Conservation (phyloP, 2,888 invertebrate genomes). For the Drosophila prostipennis region DNA sequence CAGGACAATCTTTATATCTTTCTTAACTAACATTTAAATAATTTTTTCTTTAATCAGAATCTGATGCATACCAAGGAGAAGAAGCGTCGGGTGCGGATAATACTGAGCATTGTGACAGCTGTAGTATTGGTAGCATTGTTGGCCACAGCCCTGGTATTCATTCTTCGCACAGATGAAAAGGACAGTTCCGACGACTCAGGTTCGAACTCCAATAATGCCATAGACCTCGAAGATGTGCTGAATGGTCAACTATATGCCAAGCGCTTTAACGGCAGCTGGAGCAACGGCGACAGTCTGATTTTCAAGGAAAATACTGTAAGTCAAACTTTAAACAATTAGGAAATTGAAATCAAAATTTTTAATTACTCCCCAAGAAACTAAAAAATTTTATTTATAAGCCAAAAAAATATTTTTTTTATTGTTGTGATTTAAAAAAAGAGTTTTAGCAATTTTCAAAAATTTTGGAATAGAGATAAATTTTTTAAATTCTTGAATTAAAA, state of each 20-base stretch:
- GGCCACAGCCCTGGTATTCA: slow-evolving; percentile 86
- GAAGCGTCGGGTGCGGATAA: slow-evolving; percentile 86
- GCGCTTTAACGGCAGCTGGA: slow-evolving; percentile 92
- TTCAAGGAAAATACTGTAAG: slow-evolving; percentile 85
- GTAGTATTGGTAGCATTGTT: slow-evolving; percentile 87
- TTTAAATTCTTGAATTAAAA: too few relatives aligned
- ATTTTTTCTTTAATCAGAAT: slow-evolving; percentile 84
- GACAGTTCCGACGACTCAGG: slow-evolving; percentile 19
- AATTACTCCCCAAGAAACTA: too few relatives aligned
- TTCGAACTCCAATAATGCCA: slow-evolving; percentile 83
- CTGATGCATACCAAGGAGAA: slow-evolving; percentile 86
- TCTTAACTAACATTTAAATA: background rate
- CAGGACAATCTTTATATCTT: too few relatives aligned
- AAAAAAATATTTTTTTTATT: too few relatives aligned
- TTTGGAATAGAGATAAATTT: too few relatives aligned
- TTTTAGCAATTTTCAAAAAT: too few relatives aligned
- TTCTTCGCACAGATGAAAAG: slow-evolving; percentile 83
- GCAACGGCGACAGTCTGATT: slow-evolving; percentile 88
- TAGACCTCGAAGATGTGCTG: slow-evolving; percentile 89
- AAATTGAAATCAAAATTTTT: too few relatives aligned
- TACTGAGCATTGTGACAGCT: slow-evolving; percentile 86
- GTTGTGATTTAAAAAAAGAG: too few relatives aligned
- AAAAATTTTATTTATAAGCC: too few relatives aligned
- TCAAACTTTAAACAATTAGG: background rate
- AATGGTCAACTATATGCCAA: slow-evolving; percentile 88